Base-by-base conservation (phyloP, 1,140 invertebrate species). In the Paralvinella palmiformis region DNA sequence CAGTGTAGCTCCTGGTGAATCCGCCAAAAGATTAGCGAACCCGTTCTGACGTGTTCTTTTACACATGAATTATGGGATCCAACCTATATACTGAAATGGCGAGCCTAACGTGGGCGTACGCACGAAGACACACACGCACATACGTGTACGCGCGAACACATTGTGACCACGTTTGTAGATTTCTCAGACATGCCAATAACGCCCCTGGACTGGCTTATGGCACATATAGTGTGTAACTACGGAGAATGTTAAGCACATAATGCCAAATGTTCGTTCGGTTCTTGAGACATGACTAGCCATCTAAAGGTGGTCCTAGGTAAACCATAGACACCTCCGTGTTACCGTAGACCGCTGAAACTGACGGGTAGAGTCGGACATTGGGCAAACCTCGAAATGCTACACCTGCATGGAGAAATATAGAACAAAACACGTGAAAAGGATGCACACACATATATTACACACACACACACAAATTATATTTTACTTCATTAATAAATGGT, bases 251-350 rank as follows among this genome's bases (percentile, higher is more conserved):
- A 58, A 58, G 10, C 10, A 35, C 13, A 35, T 13, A 17, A 58
- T 36, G 32, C 10, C 32, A 17, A 58, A 35, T 58, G 27, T 17
- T 58, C 13, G 13, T 29, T 17, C 32, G 7, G 32, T 22, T 61
- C 58, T 48, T 66, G n/a, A 59, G n/a, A 27, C 1, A 17, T 3
- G 41, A 66, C 78, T 71, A 80, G 66, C 94, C 95, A 86, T 96
- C 94, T 71, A 95, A 79, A 22, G 94, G 94, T 53, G 89, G 88
- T 65, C 95, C 96, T 69, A 96, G 82, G 81, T 98, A 98, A n/a
- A 98, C 91, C 94, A 98, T 98, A 29, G 95, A 96, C n/a, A 98
- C 94, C 86, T 98, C 96, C 33, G 95, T 98, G 79, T 98, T 98
- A 66, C 95, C 96, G 85, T 98, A 98, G 35, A 98, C 96, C 59